Percentiles rank a stretch among this genome's conserved stretches.
Conservation (phyloP, 2,797 vertebrate species). For the Lutjanus argentimaculatus region DNA sequence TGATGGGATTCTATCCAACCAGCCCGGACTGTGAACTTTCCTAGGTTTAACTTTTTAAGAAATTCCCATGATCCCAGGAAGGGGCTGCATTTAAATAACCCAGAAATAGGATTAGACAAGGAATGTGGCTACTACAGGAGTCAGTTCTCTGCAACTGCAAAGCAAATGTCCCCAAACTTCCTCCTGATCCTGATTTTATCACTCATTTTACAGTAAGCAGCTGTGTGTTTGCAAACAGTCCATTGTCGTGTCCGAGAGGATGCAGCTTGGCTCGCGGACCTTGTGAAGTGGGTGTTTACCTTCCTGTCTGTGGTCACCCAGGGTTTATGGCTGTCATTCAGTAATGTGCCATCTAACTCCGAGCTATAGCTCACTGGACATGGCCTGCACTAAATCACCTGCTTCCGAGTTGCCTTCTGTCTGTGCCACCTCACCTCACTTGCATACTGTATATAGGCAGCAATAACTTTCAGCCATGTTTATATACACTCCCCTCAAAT, state of each 20-base stretch:
- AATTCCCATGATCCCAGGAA: constrained; percentile 44
- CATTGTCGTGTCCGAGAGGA: constrained; percentile 71
- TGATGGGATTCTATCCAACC: constrained; percentile 57
- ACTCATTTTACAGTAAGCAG: constrained; percentile 32
- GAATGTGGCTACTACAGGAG: constrained; percentile 29
- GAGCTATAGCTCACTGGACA: constrained; percentile 51
- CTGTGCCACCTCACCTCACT: constrained; percentile 50
- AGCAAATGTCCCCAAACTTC: constrained; percentile 49
- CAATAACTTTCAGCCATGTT: constrained; percentile 62
- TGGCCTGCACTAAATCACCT: constrained; percentile 57
- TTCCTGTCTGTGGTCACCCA: constrained; percentile 82
- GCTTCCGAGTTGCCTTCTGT: constrained; percentile 60
- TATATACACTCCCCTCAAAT: constrained; percentile 34
- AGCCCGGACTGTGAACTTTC: background rate
- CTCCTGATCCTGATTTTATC: constrained; percentile 54
- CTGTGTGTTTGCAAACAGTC: constrained; percentile 53
- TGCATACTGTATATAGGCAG: constrained; percentile 43
- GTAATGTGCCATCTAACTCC: constrained; percentile 69
- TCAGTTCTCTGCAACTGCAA: background rate
- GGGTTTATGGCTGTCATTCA: constrained; percentile 81
- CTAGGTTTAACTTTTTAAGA: constrained; percentile 12
- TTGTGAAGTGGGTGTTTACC: constrained; percentile 75
- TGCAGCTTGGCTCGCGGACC: constrained; percentile 67
- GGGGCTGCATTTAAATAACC: constrained; percentile 19
- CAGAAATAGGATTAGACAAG: constrained; percentile 38